Evolutionary conservation across 1,140 invertebrate species (phyloP).

Genomic region (Dendrolimus kikuchii): DNA sequence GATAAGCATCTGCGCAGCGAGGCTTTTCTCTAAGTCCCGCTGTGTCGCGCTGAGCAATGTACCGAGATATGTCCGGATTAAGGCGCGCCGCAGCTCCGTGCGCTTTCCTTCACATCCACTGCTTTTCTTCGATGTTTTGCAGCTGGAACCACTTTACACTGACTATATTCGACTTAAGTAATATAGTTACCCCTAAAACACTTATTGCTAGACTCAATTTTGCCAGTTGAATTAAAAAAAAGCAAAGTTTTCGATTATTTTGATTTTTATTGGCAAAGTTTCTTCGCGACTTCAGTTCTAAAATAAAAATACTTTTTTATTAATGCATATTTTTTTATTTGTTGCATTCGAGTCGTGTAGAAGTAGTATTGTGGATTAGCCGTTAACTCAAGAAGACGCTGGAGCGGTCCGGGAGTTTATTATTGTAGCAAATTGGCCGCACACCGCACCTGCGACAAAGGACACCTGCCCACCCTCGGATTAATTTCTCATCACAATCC

Average conservation of each 20-base stretch:
- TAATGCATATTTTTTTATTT: too few species aligned
- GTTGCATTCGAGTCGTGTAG: too few species aligned
- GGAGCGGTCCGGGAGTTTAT: constrained; percentile 21
- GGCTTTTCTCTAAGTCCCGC: constrained; percentile 65
- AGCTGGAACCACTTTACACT: constrained; percentile 52
- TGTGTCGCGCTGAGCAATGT: constrained; percentile 63
- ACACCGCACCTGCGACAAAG: constrained; percentile 41
- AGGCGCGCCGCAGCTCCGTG: constrained; percentile 29
- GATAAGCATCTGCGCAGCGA: constrained; percentile 67
- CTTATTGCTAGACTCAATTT: too few species aligned
- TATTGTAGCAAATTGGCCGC: constrained; percentile 39
- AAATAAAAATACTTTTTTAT: too few species aligned
- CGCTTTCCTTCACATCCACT: constrained; percentile 38
- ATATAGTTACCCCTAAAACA: neutral
- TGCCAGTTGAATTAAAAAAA: neutral
- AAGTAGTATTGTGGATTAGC: constrained; percentile 20
- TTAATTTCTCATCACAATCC: constrained; percentile 64
- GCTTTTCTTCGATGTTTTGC: constrained; percentile 54
- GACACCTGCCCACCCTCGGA: constrained; percentile 46
- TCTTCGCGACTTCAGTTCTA: too few species aligned
- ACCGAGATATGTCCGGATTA: constrained; percentile 68
- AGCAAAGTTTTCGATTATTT: neutral
- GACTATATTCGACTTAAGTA: constrained; percentile 7
- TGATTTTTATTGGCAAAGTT: neutral
- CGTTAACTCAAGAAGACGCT: constrained; percentile 13